Evolutionary conservation across 1,140 invertebrate genomes (phyloP), one percentile per base, ranked within the genome.

Genomic region (Mycetomoellerius zeteki): DNA sequence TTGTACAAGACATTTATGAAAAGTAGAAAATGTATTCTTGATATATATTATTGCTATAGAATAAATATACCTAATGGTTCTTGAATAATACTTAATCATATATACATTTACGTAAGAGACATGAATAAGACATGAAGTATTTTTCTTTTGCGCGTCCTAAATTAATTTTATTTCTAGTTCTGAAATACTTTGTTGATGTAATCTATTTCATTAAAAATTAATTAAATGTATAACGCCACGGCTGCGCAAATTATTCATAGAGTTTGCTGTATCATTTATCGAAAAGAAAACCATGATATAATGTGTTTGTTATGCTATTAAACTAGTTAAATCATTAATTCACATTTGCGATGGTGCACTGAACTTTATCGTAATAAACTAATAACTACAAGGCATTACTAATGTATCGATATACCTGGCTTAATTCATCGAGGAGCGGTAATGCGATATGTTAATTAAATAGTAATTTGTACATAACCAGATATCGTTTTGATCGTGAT

Each of bases 391-490:
- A 73, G 43, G 80, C 69, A 73, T 60, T 73, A 84, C 69, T 43
- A 84, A 75, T 60, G 80, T 75, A 84, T 60, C 69, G 69, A 84
- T 84, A 84, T 84, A 81, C 65, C 16, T 14, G 54, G 80, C 80
- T 73, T 60, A 71, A 84, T 84, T 75, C 37, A 43, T 54, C 52
- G 67, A 82, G 67, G 47, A 75, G 33, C 24, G 56, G 24, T 60
- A 73, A 84, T 84, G 69, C 69, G 69, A 84, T 84, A 84, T 75
- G 69, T 84, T 73, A 73, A 84, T 84, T 84, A 75, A 84, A 84
- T 84, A 84, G 54, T 84, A 84, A 84, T 60, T 73, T 73, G 54
- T 60, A 58, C 21, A 37, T 81, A 81, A 81, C 33, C 47, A 81
- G 30, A 75, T 84, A 60, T 75, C 72, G 54, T 73, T 73, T 60